A percentile compares a stretch with the other conserved stretches of the same genome.
These are phyloP conservation scores for Urocynchramus pylzowi DNA, from an alignment of 2,113 vertebrate genomes.

Conservation along the genomic window DNA sequence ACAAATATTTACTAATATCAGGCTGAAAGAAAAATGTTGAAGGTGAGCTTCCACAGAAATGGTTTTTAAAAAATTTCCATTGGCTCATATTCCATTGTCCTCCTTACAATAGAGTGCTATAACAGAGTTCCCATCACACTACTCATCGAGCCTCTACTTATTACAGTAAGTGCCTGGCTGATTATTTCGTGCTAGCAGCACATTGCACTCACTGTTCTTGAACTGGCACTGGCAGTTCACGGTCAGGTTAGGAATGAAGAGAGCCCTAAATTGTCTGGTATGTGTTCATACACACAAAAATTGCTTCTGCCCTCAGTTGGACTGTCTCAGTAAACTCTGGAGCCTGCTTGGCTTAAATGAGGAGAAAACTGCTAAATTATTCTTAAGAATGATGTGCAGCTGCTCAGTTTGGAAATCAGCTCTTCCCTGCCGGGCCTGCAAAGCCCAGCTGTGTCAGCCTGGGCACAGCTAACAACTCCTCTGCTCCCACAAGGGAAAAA, in stretches of 20 bases:
- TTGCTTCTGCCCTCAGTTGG: neutral
- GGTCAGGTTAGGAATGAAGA: neutral
- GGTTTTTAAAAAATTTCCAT: neutral
- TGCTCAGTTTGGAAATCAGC: neutral
- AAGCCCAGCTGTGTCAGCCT: neutral
- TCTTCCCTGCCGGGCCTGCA: neutral
- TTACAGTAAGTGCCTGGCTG: neutral
- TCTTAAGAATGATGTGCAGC: neutral
- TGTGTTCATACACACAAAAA: neutral
- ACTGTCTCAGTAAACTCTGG: neutral
- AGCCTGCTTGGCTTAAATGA: neutral
- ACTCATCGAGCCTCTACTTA: neutral
- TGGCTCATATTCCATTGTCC: neutral
- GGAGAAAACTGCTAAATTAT: neutral
- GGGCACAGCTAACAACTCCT: neutral
- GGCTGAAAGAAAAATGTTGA: neutral
- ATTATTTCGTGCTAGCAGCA: neutral
- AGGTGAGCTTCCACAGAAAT: neutral
- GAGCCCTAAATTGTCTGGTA: neutral
- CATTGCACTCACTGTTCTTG: neutral
- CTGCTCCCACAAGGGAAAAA: neutral
- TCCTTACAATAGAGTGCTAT: neutral
- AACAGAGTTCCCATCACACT: neutral
- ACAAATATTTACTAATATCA: neutral
- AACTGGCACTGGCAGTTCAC: neutral